These are phyloP conservation scores for Oscheius sp. DNA, from an alignment of 2,888 invertebrate genomes.

Conservation along the genomic window DNA sequence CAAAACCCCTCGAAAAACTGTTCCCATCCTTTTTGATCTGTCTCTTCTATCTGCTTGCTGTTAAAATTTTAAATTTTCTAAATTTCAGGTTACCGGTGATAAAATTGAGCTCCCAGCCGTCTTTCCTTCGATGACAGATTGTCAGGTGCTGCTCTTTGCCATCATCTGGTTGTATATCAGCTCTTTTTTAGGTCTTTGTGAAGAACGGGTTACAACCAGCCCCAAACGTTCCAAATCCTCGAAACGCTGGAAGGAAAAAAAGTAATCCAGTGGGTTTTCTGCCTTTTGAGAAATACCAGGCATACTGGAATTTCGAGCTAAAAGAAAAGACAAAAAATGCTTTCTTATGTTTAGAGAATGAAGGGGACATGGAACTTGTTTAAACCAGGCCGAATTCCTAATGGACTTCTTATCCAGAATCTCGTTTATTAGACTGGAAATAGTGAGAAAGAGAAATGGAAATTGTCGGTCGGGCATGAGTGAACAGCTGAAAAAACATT, in stretches of 20 bases:
- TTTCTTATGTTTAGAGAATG: too few relatives aligned
- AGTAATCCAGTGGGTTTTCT: conserved; percentile 56
- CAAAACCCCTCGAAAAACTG: conserved; percentile 6
- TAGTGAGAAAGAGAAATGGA: neutral
- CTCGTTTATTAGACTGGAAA: conserved; percentile 36
- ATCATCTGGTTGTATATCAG: neutral
- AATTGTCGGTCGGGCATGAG: neutral
- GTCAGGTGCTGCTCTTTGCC: conserved; percentile 18
- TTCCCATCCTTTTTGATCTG: neutral
- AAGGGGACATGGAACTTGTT: conserved; percentile 27
- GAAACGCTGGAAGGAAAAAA: conserved; percentile 63
- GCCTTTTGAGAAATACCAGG: too few relatives aligned
- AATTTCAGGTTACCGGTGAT: neutral
- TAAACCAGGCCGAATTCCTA: conserved; percentile 34
- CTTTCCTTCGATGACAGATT: conserved; percentile 22
- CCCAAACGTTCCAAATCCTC: conserved; percentile 63
- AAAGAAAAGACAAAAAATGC: neutral
- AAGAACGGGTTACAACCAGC: conserved; percentile 55
- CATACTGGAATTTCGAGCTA: neutral
- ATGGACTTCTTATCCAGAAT: conserved; percentile 25
- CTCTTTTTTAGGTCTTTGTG: conserved; percentile 32
- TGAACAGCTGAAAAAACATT: neutral
- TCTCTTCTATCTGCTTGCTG: neutral
- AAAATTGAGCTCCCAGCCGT: conserved; percentile 28
- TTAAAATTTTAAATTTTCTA: neutral